These are phyloP conservation scores for Microcebus murinus DNA, from an alignment of 2,113 vertebrate species.

Conservation along the genomic window DNA sequence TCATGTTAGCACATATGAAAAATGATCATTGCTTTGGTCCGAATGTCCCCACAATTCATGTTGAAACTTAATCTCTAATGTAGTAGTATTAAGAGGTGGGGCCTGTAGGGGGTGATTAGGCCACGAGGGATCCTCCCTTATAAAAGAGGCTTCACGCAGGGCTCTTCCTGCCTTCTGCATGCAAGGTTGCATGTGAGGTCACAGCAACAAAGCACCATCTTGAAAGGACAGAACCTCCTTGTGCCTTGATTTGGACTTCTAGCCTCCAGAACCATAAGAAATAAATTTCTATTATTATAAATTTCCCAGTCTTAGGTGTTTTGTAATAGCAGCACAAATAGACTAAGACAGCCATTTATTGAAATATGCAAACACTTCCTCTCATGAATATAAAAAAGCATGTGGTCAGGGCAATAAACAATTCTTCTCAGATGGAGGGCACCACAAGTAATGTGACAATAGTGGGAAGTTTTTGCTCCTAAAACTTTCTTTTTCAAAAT, in stretches of 20 bases:
- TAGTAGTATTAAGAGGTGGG: background rate
- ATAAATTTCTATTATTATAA: background rate
- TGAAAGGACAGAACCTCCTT: background rate
- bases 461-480: background rate
- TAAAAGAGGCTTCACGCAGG: background rate
- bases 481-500: background rate
- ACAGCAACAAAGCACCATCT: background rate
- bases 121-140: background rate
- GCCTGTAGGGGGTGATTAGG: background rate
- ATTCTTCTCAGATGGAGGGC: background rate
- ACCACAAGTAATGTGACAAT: background rate
- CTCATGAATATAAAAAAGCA: background rate
- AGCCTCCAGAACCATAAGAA: background rate
- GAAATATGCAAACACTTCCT: background rate
- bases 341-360: background rate
- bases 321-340: background rate
- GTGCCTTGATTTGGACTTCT: background rate
- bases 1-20: background rate
- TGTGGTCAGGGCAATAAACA: background rate
- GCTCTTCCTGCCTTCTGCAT: background rate
- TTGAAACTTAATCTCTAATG: background rate
- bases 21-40: background rate
- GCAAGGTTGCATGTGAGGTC: background rate
- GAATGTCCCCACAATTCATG: background rate
- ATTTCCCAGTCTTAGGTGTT: background rate